Evolutionary conservation across 2,888 invertebrate genomes (phyloP).

Genomic region (Dicyrtoma fusca): DNA sequence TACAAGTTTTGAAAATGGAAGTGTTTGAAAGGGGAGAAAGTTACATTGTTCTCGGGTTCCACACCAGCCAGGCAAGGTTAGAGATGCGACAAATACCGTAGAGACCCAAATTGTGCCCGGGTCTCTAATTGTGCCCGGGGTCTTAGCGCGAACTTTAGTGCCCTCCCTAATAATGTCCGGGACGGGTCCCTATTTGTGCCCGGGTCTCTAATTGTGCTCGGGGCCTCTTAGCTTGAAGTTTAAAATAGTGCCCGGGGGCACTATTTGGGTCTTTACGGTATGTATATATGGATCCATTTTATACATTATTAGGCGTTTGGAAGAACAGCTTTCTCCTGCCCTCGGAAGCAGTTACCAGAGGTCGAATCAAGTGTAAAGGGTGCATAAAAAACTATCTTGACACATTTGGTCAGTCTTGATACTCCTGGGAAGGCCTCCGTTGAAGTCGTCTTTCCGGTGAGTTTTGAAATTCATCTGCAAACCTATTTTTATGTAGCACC

Average conservation of each 20-base stretch:
- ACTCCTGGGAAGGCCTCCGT: slow-evolving; percentile 98
- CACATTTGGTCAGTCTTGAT: slow-evolving; percentile 86
- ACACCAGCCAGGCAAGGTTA: slow-evolving; percentile 76
- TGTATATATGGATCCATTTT: too few relatives aligned
- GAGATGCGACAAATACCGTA: slow-evolving; percentile 75
- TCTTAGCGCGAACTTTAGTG: too few relatives aligned
- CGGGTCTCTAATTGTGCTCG: too few relatives aligned
- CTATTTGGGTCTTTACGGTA: too few relatives aligned
- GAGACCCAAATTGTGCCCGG: slow-evolving; percentile 79
- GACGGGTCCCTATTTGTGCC: too few relatives aligned
- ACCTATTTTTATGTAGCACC: background rate
- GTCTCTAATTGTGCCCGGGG: too few relatives aligned
- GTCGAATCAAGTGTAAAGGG: slow-evolving; percentile 76
- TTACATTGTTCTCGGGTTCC: slow-evolving; percentile 71
- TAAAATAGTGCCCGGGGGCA: too few relatives aligned
- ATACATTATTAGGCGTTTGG: too few relatives aligned
- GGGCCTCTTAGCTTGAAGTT: too few relatives aligned
- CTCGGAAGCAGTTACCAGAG: slow-evolving; percentile 72
- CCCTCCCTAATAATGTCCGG: too few relatives aligned
- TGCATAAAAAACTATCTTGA: slow-evolving; percentile 75
- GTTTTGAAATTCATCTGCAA: slow-evolving; percentile 73
- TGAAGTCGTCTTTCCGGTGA: slow-evolving; percentile 91
- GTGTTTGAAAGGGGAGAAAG: slow-evolving; percentile 67
- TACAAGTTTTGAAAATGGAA: slow-evolving; percentile 73
- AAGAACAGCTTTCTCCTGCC: slow-evolving; percentile 91